These are phyloP conservation scores for Cerastoderma edule DNA, from an alignment of 2,888 invertebrate genomes.

Conservation along the genomic window DNA sequence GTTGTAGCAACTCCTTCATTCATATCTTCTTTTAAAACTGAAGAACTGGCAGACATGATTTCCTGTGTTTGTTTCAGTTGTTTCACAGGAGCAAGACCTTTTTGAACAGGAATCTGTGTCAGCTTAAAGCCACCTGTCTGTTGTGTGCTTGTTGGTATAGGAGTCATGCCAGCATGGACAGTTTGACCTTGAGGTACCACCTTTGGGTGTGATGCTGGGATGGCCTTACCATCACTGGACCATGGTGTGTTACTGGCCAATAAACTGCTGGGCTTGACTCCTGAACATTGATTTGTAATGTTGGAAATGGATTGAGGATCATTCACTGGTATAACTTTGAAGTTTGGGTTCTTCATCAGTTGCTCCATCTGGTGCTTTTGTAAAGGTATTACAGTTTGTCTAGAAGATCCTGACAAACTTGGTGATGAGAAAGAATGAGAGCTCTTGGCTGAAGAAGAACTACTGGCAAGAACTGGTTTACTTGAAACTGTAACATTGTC, in stretches of 20 bases:
- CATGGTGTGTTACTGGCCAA: no score
- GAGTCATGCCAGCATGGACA: not conserved
- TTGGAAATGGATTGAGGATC: not conserved
- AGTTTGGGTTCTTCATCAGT: conserved; percentile 15
- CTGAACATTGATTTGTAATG: not conserved
- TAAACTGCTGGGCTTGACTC: not conserved
- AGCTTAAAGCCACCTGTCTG: conserved; percentile 5
- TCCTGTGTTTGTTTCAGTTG: conserved; percentile 47
- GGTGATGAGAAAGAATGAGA: not conserved
- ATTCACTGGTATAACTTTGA: conserved; percentile 21
- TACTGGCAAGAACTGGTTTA: not conserved
- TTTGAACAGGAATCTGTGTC: conserved; percentile 51
- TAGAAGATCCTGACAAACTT: not conserved
- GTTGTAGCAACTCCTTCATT: not conserved
- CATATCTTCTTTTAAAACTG: not conserved
- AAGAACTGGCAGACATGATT: conserved; percentile 4
- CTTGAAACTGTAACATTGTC: not conserved
- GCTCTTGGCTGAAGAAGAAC: not conserved
- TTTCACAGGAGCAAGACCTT: conserved; percentile 20
- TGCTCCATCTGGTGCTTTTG: conserved; percentile 23
- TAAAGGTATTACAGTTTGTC: conserved; percentile 2
- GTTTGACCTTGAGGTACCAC: not conserved
- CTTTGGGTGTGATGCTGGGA: not conserved
- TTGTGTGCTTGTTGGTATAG: not conserved
- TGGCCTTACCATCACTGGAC: not conserved